phyloP scores from a whole-genome alignment of 1,140 invertebrate species.

The Anadara kagoshimensis region DNA sequence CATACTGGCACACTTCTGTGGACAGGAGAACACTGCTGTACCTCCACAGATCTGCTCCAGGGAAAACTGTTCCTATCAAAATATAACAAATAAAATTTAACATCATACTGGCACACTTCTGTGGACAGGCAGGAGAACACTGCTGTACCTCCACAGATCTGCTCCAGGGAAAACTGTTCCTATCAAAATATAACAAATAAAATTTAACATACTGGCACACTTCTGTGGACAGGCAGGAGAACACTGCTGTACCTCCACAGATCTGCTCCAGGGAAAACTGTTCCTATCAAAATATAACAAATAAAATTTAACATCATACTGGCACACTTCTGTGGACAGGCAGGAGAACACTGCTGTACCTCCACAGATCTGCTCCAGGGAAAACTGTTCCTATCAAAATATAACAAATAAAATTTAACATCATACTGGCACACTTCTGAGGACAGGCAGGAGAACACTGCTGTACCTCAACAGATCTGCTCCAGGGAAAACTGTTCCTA shows the following conservation, averaged over 20 bases:
- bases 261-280: constrained; percentile 95
- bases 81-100: constrained; percentile 86
- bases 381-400: constrained; percentile 90
- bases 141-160: constrained; percentile 91
- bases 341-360: constrained; percentile 86
- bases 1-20: constrained; percentile 95
- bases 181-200: no score
- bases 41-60: constrained; percentile 96
- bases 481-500: constrained; percentile 94
- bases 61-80: constrained; percentile 88
- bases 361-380: constrained; percentile 95
- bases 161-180: constrained; percentile 94
- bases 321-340: constrained; percentile 94
- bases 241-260: constrained; percentile 90
- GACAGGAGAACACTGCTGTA: constrained; percentile 85
- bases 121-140: constrained; percentile 88
- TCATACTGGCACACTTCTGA: constrained; percentile 94
- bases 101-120: constrained; percentile 95
- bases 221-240: constrained; percentile 90
- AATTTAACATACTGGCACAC: no score
- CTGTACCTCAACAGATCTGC: constrained; percentile 91
- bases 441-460: constrained; percentile 87
- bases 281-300: constrained; percentile 78
- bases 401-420: no score
- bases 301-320: constrained; percentile 96